Conservation (phyloP, 2,797 vertebrate species). For the Vultur gryphus region DNA sequence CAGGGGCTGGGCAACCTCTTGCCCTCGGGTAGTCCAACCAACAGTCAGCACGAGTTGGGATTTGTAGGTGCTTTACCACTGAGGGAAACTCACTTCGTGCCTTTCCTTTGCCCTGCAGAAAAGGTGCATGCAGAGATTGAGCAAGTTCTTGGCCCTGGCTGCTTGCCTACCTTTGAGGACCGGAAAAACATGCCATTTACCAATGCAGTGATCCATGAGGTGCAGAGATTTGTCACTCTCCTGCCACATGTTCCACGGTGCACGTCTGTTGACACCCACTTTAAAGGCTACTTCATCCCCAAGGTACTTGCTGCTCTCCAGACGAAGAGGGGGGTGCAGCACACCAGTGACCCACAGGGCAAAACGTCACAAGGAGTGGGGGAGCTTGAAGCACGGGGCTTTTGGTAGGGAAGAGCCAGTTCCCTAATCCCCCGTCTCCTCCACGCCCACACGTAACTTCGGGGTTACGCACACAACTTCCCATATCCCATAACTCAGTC, state of each 20-base stretch:
- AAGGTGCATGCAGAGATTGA: constrained; percentile 48
- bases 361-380: not conserved
- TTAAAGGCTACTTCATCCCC: constrained; percentile 67
- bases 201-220: constrained; percentile 39
- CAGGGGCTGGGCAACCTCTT: not conserved
- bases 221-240: constrained; percentile 60
- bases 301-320: constrained; percentile 41
- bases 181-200: constrained; percentile 49
- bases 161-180: constrained; percentile 31
- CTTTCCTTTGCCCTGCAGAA: not conserved
- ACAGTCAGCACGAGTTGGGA: not conserved
- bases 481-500: not conserved
- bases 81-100: not conserved
- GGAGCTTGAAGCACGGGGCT: not conserved
- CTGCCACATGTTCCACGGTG: constrained; percentile 58
- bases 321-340: not conserved
- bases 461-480: not conserved
- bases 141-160: not conserved
- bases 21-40: not conserved
- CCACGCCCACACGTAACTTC: not conserved
- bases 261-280: not conserved
- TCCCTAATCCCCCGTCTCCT: not conserved
- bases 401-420: not conserved
- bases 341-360: not conserved
- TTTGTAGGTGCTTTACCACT: not conserved